phyloP scores from a whole-genome alignment of 2,113 vertebrate genomes.

The Protobothrops mucrosquamatus region DNA sequence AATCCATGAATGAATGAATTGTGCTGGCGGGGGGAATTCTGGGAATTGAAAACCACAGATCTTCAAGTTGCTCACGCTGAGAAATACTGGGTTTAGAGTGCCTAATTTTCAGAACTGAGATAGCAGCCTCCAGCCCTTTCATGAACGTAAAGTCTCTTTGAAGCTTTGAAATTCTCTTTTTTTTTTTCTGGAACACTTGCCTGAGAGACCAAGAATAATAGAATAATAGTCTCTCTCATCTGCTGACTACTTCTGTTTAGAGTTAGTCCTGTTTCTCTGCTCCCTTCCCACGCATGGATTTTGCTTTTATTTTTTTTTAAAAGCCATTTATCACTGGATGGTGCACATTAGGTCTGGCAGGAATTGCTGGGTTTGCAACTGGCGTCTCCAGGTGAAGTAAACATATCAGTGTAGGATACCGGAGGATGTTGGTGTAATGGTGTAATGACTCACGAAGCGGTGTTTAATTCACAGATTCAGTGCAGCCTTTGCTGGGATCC shows the following conservation, averaged over 20 bases:
- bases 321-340: background rate
- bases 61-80: background rate
- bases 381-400: background rate
- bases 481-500: background rate
- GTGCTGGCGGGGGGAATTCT: background rate
- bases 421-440: background rate
- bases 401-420: background rate
- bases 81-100: background rate
- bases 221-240: background rate
- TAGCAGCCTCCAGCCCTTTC: background rate
- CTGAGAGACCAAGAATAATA: background rate
- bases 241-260: background rate
- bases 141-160: background rate
- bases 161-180: background rate
- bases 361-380: background rate
- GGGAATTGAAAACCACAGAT: background rate
- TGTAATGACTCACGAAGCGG: background rate
- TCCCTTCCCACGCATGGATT: background rate
- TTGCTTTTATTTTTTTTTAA: background rate
- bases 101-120: background rate
- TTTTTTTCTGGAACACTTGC: background rate
- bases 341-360: background rate
- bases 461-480: background rate
- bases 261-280: background rate
- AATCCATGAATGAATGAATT: background rate